phyloP scores from a whole-genome alignment of 2,113 vertebrate genomes.

The Siphamia tubifer region DNA sequence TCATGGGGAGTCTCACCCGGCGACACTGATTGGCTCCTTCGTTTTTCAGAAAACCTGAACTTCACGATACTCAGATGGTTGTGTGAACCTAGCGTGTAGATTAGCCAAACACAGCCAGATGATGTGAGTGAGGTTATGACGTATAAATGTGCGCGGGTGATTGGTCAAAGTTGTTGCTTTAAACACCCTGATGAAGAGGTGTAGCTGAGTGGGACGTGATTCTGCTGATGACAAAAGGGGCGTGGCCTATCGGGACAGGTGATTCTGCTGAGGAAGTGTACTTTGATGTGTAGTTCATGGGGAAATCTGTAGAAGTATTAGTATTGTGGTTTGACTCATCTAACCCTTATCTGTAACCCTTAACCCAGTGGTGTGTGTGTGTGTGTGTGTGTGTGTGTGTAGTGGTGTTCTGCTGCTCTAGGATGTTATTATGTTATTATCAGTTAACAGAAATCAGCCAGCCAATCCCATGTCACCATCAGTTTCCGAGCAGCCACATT shows the following conservation, averaged over 20 bases:
- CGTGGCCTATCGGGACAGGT: too few relatives aligned
- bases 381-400: too few relatives aligned
- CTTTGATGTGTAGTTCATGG: neutral
- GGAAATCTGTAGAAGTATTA: neutral
- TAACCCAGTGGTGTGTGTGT: too few relatives aligned
- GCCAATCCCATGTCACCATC: conserved; percentile 19
- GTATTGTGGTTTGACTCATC: neutral
- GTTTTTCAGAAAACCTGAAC: too few relatives aligned
- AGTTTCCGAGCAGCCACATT: conserved; percentile 25
- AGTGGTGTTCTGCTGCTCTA: neutral
- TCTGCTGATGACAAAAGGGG: conserved; percentile 5
- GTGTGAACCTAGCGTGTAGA: too few relatives aligned
- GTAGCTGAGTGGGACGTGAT: conserved; percentile 1
- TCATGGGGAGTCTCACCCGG: too few relatives aligned
- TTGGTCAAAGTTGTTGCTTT: neutral
- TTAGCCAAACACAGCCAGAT: too few relatives aligned
- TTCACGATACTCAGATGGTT: too few relatives aligned
- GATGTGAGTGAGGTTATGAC: too few relatives aligned
- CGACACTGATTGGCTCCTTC: too few relatives aligned
- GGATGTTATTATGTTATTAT: conserved; percentile 3
- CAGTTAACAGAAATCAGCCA: conserved; percentile 17
- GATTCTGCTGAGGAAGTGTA: neutral
- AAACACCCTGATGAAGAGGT: too few relatives aligned
- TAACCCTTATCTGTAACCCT: too few relatives aligned
- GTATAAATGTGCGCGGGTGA: conserved; percentile 21